These are phyloP conservation scores for Nansenia antarctica DNA, from an alignment of 2,113 vertebrate genomes.

Conservation along the genomic window DNA sequence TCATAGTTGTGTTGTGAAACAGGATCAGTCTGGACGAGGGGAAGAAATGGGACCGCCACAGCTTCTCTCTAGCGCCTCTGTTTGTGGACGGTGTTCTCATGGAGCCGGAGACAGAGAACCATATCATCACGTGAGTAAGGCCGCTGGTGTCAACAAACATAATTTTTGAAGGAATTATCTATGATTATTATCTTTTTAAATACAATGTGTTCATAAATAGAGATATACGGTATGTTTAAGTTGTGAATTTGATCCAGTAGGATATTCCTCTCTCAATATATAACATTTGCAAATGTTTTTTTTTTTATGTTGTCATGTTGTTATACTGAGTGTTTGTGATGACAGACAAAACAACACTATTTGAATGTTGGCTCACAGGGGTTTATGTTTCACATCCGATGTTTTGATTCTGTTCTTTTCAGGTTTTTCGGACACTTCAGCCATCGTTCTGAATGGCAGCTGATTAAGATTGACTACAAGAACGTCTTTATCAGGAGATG, in stretches of 20 bases:
- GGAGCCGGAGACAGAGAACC: conserved; percentile 90
- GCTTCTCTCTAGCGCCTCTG: conserved; percentile 88
- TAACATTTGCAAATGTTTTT: not conserved
- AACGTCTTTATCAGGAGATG: conserved; percentile 86
- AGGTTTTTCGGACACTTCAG: conserved; percentile 94
- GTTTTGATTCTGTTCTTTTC: not conserved
- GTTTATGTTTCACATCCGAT: not conserved
- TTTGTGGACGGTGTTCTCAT: conserved; percentile 95
- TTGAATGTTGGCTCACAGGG: too few relatives aligned
- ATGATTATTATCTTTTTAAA: too few relatives aligned
- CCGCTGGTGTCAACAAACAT: conserved; percentile 11
- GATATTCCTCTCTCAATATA: too few relatives aligned
- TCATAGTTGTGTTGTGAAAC: conserved; percentile 26
- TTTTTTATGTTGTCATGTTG: not conserved
- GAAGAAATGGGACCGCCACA: conserved; percentile 89
- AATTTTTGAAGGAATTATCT: not conserved
- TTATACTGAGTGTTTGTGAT: not conserved
- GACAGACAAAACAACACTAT: not conserved
- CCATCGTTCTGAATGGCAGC: conserved; percentile 93
- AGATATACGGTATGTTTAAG: too few relatives aligned
- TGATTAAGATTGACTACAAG: conserved; percentile 96
- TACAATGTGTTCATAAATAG: not conserved
- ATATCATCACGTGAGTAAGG: conserved; percentile 94
- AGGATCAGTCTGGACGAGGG: conserved; percentile 97
- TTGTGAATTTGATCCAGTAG: too few relatives aligned